Base-by-base conservation (phyloP, 2,888 invertebrate species). In the Archips crataeganus region DNA sequence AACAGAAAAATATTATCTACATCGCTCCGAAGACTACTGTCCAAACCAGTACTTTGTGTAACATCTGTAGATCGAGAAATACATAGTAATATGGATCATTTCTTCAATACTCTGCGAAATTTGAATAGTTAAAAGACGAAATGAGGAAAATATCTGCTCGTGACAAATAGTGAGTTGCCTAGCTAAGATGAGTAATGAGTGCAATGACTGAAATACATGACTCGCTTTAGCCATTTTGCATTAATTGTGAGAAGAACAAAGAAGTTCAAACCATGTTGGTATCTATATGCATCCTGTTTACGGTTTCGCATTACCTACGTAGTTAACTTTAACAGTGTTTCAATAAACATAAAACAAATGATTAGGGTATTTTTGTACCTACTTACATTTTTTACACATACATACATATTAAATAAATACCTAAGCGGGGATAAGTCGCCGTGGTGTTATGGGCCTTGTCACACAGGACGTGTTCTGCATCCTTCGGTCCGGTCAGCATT, bases 181-280 rank as follows among this genome's bases (percentile, higher is more conserved):
- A 23, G 36, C 23, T 13, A 45, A 34, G 13, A 64, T 47, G 65
- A 49, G n/a, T 36, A 51, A 39, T 60, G 57, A 49, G 65, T 65
- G 51, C 51, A 65, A 67, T 67, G 67, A 59, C 54, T 67, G 42
- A 59, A 67, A 67, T 15, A 67, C 39, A 34, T 13, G 39, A 67
- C 23, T 63, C 39, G 45, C 23, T 45, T 67, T 57, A 39, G 23
- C 54, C 36, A 23, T 23, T 13, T n/a, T 39, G 23, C 57, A 13
- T 36, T 59, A 51, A 32, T 47, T 61, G 54, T 23, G 23, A 54
- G 54, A 45, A 65, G 60, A 65, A 65, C 65, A 65, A 65, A 51
- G 51, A 36, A 65, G 34, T 65, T 49, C 23, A 47, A 63, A 62
- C 62, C 62, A 62, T 54, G 23, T 45, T 3, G 9, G n/a, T 45